A percentile compares a stretch with the other conserved stretches of the same genome.
phyloP scores from a whole-genome alignment of 2,888 invertebrate genomes.

The Dicyrtomina minuta region DNA sequence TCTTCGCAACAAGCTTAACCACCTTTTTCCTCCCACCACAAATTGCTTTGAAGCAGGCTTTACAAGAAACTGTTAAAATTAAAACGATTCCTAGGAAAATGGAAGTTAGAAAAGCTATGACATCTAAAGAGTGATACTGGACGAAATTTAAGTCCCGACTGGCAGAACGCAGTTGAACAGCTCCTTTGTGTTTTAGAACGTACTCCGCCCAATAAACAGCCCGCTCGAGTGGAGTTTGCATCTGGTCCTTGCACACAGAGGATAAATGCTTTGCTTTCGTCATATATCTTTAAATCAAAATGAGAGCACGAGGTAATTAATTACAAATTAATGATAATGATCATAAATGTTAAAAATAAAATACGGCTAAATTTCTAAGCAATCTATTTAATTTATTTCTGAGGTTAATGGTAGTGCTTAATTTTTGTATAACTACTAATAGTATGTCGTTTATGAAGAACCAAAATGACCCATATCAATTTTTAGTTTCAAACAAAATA shows the following conservation, averaged over 20 bases:
- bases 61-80: neutral
- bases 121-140: slow-evolving; percentile 14
- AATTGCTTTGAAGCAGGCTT: neutral
- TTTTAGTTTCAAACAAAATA: no score
- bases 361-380: no score
- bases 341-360: no score
- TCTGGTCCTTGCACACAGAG: neutral
- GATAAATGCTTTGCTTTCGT: no score
- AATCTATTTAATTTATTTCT: no score
- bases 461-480: no score
- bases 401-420: no score
- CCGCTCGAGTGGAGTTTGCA: neutral
- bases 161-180: neutral
- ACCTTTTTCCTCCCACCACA: neutral
- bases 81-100: neutral
- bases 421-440: no score
- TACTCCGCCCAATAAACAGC: slow-evolving; percentile 12
- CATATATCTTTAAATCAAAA: no score
- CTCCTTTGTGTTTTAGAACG: slow-evolving; percentile 5
- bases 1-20: neutral
- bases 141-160: neutral
- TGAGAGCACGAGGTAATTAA: no score
- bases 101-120: neutral
- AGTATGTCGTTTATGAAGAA: no score
- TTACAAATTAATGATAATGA: no score